A percentile compares a stretch with the other conserved stretches of the same genome.
These are phyloP conservation scores for Euwallacea fornicatus DNA, from an alignment of 1,140 invertebrate genomes.

Conservation along the genomic window DNA sequence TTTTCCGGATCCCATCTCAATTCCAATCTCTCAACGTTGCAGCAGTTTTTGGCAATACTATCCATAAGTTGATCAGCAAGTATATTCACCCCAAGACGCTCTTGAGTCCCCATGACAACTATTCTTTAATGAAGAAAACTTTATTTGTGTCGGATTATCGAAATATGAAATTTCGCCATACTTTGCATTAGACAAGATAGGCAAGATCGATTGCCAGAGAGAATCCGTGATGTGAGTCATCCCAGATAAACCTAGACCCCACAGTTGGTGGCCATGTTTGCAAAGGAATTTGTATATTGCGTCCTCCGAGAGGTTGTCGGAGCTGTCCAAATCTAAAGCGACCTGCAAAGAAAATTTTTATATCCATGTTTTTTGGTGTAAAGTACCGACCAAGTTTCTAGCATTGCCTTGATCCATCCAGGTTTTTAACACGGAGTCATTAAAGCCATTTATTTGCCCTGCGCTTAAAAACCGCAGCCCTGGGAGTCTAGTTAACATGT, in stretches of 20 bases:
- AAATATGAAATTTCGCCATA: slow-evolving; percentile 53
- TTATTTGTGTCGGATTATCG: too few relatives aligned
- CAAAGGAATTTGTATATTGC: slow-evolving; percentile 88
- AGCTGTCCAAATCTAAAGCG: slow-evolving; percentile 90
- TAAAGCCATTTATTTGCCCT: slow-evolving; percentile 96
- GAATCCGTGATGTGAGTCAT: slow-evolving; percentile 98
- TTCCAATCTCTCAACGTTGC: slow-evolving; percentile 87
- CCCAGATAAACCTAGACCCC: slow-evolving; percentile 85
- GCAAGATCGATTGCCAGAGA: slow-evolving; percentile 91
- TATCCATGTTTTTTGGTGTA: too few relatives aligned
- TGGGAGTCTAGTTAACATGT: slow-evolving; percentile 87
- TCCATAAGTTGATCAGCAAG: slow-evolving; percentile 98
- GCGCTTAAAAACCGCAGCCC: slow-evolving; percentile 88
- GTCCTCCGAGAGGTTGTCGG: slow-evolving; percentile 93
- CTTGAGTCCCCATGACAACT: slow-evolving; percentile 94
- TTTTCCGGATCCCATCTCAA: slow-evolving; percentile 98
- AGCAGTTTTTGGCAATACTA: slow-evolving; percentile 92
- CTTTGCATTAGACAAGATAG: slow-evolving; percentile 88
- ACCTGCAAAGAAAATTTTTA: slow-evolving; percentile 58
- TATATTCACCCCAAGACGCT: slow-evolving; percentile 94
- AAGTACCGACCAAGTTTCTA: slow-evolving; percentile 47
- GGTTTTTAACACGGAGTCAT: slow-evolving; percentile 87
- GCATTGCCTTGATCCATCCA: slow-evolving; percentile 90
- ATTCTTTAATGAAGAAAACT: slow-evolving; percentile 68
- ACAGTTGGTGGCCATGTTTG: slow-evolving; percentile 83